Conservation (phyloP, 92 coral and sea anemone species). For the Blastomussa wellsi region DNA sequence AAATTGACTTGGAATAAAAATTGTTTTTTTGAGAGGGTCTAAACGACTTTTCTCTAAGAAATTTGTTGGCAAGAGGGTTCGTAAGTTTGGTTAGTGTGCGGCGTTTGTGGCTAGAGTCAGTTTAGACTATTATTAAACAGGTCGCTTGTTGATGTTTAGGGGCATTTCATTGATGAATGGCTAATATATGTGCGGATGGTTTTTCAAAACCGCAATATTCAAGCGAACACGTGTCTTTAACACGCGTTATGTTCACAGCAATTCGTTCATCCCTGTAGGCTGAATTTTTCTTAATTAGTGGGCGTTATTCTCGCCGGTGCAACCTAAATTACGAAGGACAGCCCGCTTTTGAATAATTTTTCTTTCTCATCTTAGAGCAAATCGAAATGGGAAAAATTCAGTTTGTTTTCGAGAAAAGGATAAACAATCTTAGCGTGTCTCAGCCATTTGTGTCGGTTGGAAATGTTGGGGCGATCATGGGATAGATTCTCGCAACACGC, state of each 20-base stretch:
- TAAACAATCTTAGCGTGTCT: constrained; percentile 42
- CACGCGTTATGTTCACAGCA: constrained; percentile 37
- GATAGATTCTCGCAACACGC: constrained; percentile 63
- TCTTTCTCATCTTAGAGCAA: neutral
- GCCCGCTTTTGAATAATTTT: neutral
- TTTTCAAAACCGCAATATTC: constrained; percentile 59
- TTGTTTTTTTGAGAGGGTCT: constrained; percentile 1
- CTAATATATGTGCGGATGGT: constrained; percentile 58
- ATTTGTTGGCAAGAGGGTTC: neutral
- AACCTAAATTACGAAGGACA: neutral
- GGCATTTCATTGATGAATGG: constrained; percentile 71
- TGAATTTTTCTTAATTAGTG: constrained; percentile 44
- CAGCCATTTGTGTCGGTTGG: constrained; percentile 12
- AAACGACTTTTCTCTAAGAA: neutral
- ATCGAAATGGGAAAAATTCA: neutral
- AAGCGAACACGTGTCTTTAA: constrained; percentile 57
- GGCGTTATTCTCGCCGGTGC: constrained; percentile 25
- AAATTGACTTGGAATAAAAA: constrained; percentile 14
- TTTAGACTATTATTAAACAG: constrained; percentile 62
- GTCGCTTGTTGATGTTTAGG: constrained; percentile 66
- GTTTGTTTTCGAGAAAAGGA: constrained; percentile 3
- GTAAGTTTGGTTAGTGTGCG: constrained; percentile 45
- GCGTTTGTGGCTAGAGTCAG: constrained; percentile 40
- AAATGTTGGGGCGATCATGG: constrained; percentile 12
- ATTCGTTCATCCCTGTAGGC: constrained; percentile 41